phyloP scores from a whole-genome alignment of 2,113 vertebrate species.

The Vulpes lagopus region DNA sequence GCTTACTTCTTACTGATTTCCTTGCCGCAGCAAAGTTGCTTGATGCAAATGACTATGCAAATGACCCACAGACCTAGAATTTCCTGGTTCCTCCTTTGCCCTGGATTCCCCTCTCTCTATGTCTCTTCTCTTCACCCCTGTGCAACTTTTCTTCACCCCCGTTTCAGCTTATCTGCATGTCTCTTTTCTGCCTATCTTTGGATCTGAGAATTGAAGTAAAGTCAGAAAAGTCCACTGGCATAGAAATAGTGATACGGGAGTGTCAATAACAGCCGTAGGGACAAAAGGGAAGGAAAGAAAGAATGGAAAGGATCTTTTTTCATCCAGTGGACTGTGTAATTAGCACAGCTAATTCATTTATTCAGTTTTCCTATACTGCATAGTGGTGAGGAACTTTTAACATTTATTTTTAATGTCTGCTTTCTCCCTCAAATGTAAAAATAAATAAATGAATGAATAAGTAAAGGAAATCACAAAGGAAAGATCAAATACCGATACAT shows the following conservation, averaged over 20 bases:
- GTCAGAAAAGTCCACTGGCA: not conserved
- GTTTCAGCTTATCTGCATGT: not conserved
- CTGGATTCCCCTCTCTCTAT: not conserved
- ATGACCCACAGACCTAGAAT: not conserved
- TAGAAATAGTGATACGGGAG: not conserved
- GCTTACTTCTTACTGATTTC: not conserved
- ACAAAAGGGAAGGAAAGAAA: not conserved
- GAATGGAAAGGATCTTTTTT: not conserved
- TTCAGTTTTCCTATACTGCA: not conserved
- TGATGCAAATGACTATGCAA: not conserved
- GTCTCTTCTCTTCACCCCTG: not conserved
- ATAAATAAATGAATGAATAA: not conserved
- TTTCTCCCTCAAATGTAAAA: not conserved
- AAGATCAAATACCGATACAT: not conserved
- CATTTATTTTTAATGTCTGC: not conserved
- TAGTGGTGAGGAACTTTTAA: not conserved
- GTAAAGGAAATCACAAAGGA: not conserved
- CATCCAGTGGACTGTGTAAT: not conserved
- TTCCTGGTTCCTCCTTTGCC: no score
- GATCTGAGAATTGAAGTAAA: not conserved
- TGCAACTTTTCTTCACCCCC: not conserved
- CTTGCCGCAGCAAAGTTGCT: no score
- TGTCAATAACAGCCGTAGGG: not conserved
- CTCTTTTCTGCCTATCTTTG: not conserved
- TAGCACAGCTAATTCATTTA: not conserved